phyloP scores from a whole-genome alignment of 2,113 vertebrate genomes.

The Dipodomys merriami region DNA sequence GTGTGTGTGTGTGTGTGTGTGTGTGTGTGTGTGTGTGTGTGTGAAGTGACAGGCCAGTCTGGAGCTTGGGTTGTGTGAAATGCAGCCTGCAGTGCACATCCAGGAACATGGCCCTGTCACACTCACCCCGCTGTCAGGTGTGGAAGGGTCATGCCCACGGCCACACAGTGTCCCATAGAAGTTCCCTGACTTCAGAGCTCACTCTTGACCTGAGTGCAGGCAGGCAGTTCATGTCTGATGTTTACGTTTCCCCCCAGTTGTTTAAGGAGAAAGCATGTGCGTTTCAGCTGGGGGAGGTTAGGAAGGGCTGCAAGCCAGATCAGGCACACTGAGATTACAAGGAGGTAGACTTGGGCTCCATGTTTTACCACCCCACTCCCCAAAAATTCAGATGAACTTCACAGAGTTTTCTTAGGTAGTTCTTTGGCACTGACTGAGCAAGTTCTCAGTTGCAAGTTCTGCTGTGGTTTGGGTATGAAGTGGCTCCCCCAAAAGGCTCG shows the following conservation, averaged over 20 bases:
- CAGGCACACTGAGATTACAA: neutral
- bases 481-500: neutral
- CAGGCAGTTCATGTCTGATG: too few species aligned
- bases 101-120: too few species aligned
- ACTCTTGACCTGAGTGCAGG: neutral
- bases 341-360: neutral
- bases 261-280: neutral
- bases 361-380: neutral
- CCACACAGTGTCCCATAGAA: neutral
- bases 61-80: accelerated
- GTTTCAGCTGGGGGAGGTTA: neutral
- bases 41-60: accelerated
- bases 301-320: neutral
- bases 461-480: neutral
- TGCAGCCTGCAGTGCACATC: accelerated
- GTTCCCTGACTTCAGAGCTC: accelerated
- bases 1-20: neutral
- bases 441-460: accelerated
- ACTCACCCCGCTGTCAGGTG: neutral
- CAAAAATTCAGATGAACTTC: neutral
- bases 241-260: accelerated
- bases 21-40: accelerated
- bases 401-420: neutral
- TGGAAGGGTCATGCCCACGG: too few species aligned
- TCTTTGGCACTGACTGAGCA: neutral